These are phyloP conservation scores for Microcebus tavaratra DNA, from an alignment of 2,113 vertebrate species.

Conservation along the genomic window DNA sequence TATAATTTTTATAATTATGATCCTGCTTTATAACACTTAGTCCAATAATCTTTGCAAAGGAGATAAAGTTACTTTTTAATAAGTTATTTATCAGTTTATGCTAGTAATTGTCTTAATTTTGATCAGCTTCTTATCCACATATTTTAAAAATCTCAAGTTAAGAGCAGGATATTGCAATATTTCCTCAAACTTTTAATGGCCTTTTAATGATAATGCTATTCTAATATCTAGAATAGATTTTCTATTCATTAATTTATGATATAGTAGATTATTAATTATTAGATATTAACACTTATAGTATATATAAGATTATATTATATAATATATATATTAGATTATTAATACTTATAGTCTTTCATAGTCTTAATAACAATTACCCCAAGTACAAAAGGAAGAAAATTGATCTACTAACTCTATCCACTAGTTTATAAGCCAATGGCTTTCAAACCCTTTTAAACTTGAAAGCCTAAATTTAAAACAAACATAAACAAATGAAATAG, in stretches of 20 bases:
- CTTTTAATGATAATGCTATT: not conserved
- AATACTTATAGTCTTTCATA: not conserved
- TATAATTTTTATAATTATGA: not conserved
- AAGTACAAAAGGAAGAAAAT: not conserved
- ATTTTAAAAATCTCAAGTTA: not conserved
- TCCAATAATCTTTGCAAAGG: not conserved
- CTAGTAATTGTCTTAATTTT: not conserved
- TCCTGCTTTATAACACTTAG: not conserved
- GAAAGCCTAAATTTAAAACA: conserved; percentile 1
- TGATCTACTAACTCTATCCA: not conserved
- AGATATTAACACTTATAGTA: not conserved
- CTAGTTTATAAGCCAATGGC: not conserved
- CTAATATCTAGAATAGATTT: not conserved
- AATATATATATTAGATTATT: not conserved
- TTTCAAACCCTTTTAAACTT: not conserved
- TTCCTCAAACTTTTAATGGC: not conserved
- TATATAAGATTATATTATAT: too few species aligned
- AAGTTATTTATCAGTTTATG: not conserved
- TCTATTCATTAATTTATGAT: not conserved
- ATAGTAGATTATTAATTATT: not conserved
- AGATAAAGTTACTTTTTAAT: not conserved
- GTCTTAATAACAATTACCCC: not conserved
- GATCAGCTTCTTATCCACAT: not conserved
- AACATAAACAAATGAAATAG: not conserved
- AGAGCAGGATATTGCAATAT: not conserved